Evolutionary conservation across 1,140 invertebrate genomes (phyloP), one percentile per base, ranked within the genome.

Genomic region (Plodia interpunctella): DNA sequence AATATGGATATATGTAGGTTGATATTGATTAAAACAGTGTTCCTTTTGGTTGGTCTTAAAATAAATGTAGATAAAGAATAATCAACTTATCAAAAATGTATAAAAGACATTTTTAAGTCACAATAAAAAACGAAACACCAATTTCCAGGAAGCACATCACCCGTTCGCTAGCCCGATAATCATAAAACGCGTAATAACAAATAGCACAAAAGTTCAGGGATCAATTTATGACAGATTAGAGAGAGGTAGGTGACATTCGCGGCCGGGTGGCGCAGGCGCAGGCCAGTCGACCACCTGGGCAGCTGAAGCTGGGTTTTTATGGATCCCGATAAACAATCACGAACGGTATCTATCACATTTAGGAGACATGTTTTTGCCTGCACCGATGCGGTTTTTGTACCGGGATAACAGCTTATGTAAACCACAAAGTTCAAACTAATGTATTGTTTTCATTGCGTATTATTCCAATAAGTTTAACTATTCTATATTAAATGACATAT

Each of bases 161-260:
- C 38, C 38, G 38, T 44, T 44, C 38, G 13, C n/a, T 1, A 3
- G 38, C 38, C 38, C 38, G 10, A 44, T 15, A 44, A 44, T 44
- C 13, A 44, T 44, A 44, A 15, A n/a, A 15, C 38, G 3, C 0
- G 13, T 44, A 44, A 15, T 44, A 38, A 56, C 32, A 56, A 57
- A 60, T 60, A 50, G 28, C 32, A 15, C 9, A 49, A 15, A 10
- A 68, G 75, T 69, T 76, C 73, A 75, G 72, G 77, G 76, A 78
- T 80, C 73, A 66, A 57, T 38, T 61, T 51, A 57, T 57, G 28
- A 53, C 21, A 25, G 17, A 51, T 51, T 13, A 1, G 51, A 5
- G 5, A 25, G 49, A 51, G 10, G n/a, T 4, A 21, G 51, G 21
- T 53, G 51, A 53, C 19, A 17, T 3, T 51, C 5, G 53, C 38